A percentile compares a stretch with the other conserved stretches of the same genome.
Conservation (phyloP, 2,888 invertebrate genomes). For the Malachius bipustulatus region DNA sequence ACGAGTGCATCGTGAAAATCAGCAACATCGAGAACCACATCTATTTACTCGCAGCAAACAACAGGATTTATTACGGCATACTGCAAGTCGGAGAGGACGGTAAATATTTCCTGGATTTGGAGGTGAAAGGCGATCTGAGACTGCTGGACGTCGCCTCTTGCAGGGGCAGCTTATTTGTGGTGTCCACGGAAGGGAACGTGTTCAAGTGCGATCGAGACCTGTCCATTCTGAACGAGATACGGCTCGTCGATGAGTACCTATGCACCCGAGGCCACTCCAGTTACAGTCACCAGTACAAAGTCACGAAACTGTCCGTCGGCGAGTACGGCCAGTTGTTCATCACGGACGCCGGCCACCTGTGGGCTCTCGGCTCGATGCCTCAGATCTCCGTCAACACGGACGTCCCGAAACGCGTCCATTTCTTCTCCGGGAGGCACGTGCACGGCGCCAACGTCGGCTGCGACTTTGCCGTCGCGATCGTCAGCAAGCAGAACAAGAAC, state of each 20-base stretch:
- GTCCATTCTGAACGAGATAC: conserved; percentile 46
- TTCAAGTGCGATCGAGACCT: conserved; percentile 44
- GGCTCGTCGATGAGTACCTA: conserved; percentile 50
- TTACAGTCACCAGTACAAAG: conserved; percentile 48
- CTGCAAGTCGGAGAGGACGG: conserved; percentile 21
- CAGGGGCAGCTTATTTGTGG: conserved; percentile 46
- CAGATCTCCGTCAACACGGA: conserved; percentile 49
- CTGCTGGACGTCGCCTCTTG: conserved; percentile 53
- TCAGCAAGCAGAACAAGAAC: conserved; percentile 42
- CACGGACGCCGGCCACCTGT: conserved; percentile 54
- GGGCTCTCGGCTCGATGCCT: conserved; percentile 57
- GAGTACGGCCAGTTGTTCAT: conserved; percentile 52
- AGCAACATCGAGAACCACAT: conserved; percentile 37
- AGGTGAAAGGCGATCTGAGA: conserved; percentile 41
- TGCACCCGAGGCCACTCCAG: conserved; percentile 53
- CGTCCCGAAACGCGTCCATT: conserved; percentile 51
- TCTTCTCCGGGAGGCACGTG: conserved; percentile 57
- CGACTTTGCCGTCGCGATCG: conserved; percentile 63
- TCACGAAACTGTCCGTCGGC: conserved; percentile 49
- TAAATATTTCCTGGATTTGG: conserved; percentile 21
- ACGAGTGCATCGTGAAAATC: conserved; percentile 34
- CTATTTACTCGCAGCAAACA: conserved; percentile 36
- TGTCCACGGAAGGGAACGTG: conserved; percentile 49
- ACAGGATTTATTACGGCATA: conserved; percentile 37
- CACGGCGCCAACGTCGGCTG: conserved; percentile 61